phyloP scores from a whole-genome alignment of 1,140 invertebrate genomes.

The Chironomus tepperi region DNA sequence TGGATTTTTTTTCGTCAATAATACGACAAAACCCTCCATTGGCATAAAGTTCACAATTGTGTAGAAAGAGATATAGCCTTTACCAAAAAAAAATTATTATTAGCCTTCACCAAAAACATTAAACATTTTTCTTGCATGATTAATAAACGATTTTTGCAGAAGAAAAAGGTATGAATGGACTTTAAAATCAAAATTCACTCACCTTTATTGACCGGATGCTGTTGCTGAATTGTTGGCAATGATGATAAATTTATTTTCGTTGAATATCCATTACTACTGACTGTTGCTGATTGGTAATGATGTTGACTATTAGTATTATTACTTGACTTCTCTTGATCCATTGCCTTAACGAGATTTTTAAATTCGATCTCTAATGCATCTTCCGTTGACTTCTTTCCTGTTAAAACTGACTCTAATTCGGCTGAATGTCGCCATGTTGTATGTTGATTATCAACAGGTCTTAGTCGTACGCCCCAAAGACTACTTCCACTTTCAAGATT shows the following conservation, averaged over 20 bases:
- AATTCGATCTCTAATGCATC: constrained; percentile 30
- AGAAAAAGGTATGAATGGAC: background rate
- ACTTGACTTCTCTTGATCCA: background rate
- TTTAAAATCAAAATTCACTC: background rate
- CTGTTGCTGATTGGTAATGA: constrained; percentile 20
- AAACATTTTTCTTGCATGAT: background rate
- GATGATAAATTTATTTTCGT: constrained; percentile 44
- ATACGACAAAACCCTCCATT: background rate
- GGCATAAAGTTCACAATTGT: background rate
- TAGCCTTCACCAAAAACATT: background rate
- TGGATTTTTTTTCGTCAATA: background rate
- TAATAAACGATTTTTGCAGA: constrained; percentile 1
- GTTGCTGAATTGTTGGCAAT: background rate
- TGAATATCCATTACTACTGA: constrained; percentile 42
- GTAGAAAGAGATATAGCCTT: background rate
- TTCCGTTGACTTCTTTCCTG: constrained; percentile 35
- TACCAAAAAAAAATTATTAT: background rate
- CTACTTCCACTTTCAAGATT: constrained; percentile 44
- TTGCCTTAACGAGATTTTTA: constrained; percentile 21
- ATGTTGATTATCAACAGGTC: constrained; percentile 31
- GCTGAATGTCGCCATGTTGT: constrained; percentile 26
- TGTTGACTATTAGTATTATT: background rate
- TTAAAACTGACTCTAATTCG: background rate
- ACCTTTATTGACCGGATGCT: background rate
- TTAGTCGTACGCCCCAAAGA: constrained; percentile 43